Conservation (phyloP, 2,888 invertebrate species). For the Barypeithes pellucidus region DNA sequence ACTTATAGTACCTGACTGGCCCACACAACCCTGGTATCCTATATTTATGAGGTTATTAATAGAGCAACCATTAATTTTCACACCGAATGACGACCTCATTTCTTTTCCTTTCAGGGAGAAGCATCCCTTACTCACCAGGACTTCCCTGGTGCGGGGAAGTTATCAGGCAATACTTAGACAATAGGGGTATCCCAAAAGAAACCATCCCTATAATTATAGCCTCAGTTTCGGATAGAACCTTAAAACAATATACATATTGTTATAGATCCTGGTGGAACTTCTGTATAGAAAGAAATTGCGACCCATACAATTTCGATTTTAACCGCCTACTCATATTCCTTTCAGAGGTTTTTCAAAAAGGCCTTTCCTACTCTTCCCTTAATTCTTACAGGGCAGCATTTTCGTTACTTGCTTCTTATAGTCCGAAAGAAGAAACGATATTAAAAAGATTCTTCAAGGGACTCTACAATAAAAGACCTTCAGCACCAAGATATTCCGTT, state of each 20-base stretch:
- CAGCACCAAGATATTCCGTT: too few relatives aligned
- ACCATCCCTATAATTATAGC: constrained; percentile 12
- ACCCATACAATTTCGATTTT: too few relatives aligned
- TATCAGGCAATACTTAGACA: constrained; percentile 24
- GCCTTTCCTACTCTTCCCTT: too few relatives aligned
- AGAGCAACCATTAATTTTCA: constrained; percentile 12
- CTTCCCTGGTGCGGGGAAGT: constrained; percentile 42
- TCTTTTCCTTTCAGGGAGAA: constrained; percentile 21
- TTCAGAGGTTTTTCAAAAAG: too few relatives aligned
- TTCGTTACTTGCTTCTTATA: too few relatives aligned
- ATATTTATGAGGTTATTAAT: constrained; percentile 2
- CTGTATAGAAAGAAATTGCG: neutral
- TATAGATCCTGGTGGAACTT: constrained; percentile 24
- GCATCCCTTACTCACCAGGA: constrained; percentile 13
- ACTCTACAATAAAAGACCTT: too few relatives aligned
- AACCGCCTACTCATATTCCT: too few relatives aligned
- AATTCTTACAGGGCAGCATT: too few relatives aligned
- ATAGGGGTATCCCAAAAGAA: constrained; percentile 12
- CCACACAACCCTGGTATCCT: too few relatives aligned
- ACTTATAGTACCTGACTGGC: too few relatives aligned
- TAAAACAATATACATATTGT: constrained; percentile 30
- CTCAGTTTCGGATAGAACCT: constrained; percentile 19
- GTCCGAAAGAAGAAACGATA: too few relatives aligned
- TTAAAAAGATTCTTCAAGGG: too few relatives aligned
- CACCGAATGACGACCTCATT: constrained; percentile 6